A percentile compares a stretch with the other conserved stretches of the same genome.
phyloP scores from a whole-genome alignment of 2,797 vertebrate species.

The Spinibarbus caldwelli region DNA sequence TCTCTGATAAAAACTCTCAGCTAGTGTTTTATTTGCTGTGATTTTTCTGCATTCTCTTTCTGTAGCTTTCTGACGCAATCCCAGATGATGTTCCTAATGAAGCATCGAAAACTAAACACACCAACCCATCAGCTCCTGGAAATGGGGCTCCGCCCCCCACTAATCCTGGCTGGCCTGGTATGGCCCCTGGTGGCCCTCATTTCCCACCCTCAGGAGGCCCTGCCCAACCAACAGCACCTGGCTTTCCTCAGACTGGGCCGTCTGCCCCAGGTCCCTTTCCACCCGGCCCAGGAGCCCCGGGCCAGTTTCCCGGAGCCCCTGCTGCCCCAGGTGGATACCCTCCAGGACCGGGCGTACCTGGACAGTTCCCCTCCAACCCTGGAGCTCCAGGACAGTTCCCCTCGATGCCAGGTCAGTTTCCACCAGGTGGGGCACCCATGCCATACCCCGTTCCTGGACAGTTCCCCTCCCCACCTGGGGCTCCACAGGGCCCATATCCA shows the following conservation, averaged over 20 bases:
- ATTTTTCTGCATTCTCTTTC: slow-evolving; percentile 39
- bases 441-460: slow-evolving; percentile 74
- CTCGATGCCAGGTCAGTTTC: slow-evolving; percentile 47
- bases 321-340: slow-evolving; percentile 76
- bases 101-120: slow-evolving; percentile 81
- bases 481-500: slow-evolving; percentile 76
- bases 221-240: slow-evolving; percentile 77
- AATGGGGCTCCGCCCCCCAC: slow-evolving; percentile 63
- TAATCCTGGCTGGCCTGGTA: slow-evolving; percentile 80
- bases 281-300: slow-evolving; percentile 76
- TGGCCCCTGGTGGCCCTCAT: slow-evolving; percentile 72
- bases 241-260: slow-evolving; percentile 70
- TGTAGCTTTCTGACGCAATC: slow-evolving; percentile 91
- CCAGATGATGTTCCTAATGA: slow-evolving; percentile 82
- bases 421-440: slow-evolving; percentile 65
- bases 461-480: slow-evolving; percentile 71
- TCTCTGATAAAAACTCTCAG: not conserved
- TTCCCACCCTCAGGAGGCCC: slow-evolving; percentile 69
- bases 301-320: slow-evolving; percentile 73
- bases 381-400: slow-evolving; percentile 77
- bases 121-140: slow-evolving; percentile 77
- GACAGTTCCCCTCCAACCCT: slow-evolving; percentile 75
- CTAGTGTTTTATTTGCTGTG: not conserved
- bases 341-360: slow-evolving; percentile 74
- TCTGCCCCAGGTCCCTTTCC: slow-evolving; percentile 73